Base-by-base conservation (phyloP, 1,140 invertebrate genomes). In the Drosophila carrolli region DNA sequence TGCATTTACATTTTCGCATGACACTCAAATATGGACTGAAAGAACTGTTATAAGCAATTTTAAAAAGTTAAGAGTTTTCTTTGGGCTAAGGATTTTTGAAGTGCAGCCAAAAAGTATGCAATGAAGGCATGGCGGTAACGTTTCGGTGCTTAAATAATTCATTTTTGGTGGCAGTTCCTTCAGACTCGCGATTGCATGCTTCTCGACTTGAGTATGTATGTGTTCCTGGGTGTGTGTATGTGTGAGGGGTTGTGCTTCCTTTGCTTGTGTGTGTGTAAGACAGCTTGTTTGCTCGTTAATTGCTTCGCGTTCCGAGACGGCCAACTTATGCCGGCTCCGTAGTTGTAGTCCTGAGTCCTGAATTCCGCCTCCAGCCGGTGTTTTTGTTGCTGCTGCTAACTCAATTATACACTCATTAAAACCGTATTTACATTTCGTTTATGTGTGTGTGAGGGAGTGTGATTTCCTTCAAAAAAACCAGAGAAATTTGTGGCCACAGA, bases 321-420 rank as follows among this genome's bases (percentile, higher is more conserved):
- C 67, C 62, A 67, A 67, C 67, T 68, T 68, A 66, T 68, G 46
- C 47, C 10, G 37, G 59, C 65, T 51, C 58, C 29, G 40, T 32
- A 51, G 51, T 47, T 53, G 19, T 55, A 27, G 35, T 14, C 29
- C 16, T 29, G 50, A 72, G 35, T 19, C 59, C 51, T 46, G 13
- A 43, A 47, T 48, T 32, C 23, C 41, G 27, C 61, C 40, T 32
- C 41, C 43, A 54, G 43, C 37, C 14, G 47, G 14, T 41, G 65
- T 68, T 75, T 60, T 59, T 74, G 19, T 54, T 59, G 74, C 50
- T 60, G 63, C 56, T 63, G 48, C 58, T 62, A 78, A 78, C 75
- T 78, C 66, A 78, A 78, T 78, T 78, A 78, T 78, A 71, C 73
- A 70, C 75, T 78, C 75, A 78, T 78, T 78, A 72, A 78, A 78